Evolutionary conservation across 1,140 invertebrate genomes (phyloP).

Genomic region (Pogonognathellus flavescens): DNA sequence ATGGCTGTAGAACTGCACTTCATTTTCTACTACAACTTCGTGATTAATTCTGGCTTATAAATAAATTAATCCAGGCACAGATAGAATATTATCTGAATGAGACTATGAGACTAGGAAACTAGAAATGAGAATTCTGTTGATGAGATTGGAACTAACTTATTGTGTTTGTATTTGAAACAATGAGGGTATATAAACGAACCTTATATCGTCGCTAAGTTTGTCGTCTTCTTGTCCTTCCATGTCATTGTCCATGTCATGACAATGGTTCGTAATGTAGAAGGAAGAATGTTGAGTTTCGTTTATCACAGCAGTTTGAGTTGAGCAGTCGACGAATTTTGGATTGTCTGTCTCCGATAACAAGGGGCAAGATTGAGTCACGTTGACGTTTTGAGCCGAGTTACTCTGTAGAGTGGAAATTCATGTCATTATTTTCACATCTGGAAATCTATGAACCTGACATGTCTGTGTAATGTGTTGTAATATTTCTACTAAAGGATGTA

Average conservation of each 20-base stretch:
- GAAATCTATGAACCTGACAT: too few relatives aligned
- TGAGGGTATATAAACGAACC: slow-evolving; percentile 30
- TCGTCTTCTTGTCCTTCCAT: slow-evolving; percentile 56
- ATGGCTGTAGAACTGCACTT: too few relatives aligned
- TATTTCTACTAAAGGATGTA: too few relatives aligned
- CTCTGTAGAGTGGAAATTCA: neutral
- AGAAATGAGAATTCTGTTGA: too few relatives aligned
- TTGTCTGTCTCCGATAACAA: slow-evolving; percentile 52
- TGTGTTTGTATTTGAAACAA: neutral
- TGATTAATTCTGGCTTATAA: too few relatives aligned
- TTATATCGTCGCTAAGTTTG: slow-evolving; percentile 61
- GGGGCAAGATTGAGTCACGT: slow-evolving; percentile 63
- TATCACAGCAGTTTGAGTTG: slow-evolving; percentile 65
- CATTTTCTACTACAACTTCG: too few relatives aligned
- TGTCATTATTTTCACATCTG: too few relatives aligned
- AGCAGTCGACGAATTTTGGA: slow-evolving; percentile 45
- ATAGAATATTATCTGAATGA: too few relatives aligned
- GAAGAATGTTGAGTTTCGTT: slow-evolving; percentile 38
- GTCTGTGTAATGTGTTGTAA: too few relatives aligned
- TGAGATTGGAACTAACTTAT: neutral
- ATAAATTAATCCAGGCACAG: too few relatives aligned
- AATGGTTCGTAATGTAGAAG: slow-evolving; percentile 29
- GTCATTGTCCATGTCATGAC: slow-evolving; percentile 36
- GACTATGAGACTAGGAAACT: too few relatives aligned
- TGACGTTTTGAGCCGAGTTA: slow-evolving; percentile 57